Evolutionary conservation across 2,888 invertebrate species (phyloP).

Genomic region (Chesias legatella): DNA sequence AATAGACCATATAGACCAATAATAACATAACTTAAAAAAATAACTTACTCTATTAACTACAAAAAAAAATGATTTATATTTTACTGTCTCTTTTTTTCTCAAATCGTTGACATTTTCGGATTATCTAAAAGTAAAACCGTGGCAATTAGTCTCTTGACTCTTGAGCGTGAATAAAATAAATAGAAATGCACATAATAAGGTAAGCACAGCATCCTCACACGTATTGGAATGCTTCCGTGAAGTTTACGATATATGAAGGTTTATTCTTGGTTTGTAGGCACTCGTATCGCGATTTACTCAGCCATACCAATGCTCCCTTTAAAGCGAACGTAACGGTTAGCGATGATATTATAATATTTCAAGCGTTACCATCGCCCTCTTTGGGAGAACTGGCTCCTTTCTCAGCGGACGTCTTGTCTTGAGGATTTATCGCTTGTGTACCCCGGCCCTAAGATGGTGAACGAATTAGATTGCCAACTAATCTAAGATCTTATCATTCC

Average conservation of each 20-base stretch:
- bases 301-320: slow-evolving; percentile 3
- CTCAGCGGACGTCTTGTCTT: slow-evolving; percentile 7
- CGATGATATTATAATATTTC: slow-evolving; percentile 16
- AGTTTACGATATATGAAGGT: not conserved
- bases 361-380: slow-evolving; percentile 12
- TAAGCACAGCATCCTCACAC: too few species aligned
- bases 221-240: slow-evolving; percentile 1
- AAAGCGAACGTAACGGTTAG: slow-evolving; percentile 10
- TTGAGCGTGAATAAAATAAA: too few species aligned
- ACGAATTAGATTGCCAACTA: slow-evolving; percentile 11
- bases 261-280: too few species aligned
- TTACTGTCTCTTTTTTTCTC: too few species aligned
- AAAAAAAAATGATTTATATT: too few species aligned
- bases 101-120: too few species aligned
- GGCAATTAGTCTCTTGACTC: too few species aligned
- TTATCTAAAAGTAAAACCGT: too few species aligned
- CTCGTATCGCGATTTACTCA: slow-evolving; percentile 6
- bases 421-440: slow-evolving; percentile 15
- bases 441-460: slow-evolving; percentile 11
- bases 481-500: slow-evolving; percentile 5
- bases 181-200: too few species aligned
- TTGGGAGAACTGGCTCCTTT: slow-evolving; percentile 15
- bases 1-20: too few species aligned
- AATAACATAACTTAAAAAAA: too few species aligned
- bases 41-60: too few species aligned